Evolutionary conservation across 2,797 vertebrate species (phyloP).

Genomic region (Sebastes paucispinis): DNA sequence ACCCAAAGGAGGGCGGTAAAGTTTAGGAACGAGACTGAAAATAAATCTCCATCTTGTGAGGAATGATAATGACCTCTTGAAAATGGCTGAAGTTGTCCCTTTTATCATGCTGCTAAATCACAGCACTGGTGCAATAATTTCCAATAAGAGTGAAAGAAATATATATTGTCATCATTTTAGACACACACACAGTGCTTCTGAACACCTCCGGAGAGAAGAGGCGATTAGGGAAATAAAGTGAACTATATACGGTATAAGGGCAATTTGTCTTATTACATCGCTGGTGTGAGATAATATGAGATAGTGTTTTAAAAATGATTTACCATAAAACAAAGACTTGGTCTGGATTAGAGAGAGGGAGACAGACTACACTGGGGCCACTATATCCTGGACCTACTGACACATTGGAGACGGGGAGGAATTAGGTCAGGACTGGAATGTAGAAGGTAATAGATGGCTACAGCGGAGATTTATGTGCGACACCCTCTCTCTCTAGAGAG

Average conservation of each 20-base stretch:
- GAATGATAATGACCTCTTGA: constrained; percentile 39
- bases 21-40: constrained; percentile 1
- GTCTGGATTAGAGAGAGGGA: constrained; percentile 47
- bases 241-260: constrained; percentile 24
- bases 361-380: constrained; percentile 40
- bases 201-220: constrained; percentile 10
- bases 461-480: constrained; percentile 73
- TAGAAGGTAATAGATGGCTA: constrained; percentile 76
- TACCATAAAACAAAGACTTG: constrained; percentile 63
- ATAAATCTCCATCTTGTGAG: constrained; percentile 34
- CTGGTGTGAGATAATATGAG: constrained; percentile 60
- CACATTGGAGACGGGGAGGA: constrained; percentile 70
- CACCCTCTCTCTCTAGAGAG: constrained; percentile 65
- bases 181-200: constrained; percentile 11
- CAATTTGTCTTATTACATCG: constrained; percentile 56
- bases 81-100: constrained; percentile 35
- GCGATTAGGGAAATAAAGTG: constrained; percentile 43
- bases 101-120: constrained; percentile 39
- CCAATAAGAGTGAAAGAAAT: constrained; percentile 15
- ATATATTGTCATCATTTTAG: constrained; percentile 23
- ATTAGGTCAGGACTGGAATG: constrained; percentile 72
- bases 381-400: constrained; percentile 74
- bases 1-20: constrained; percentile 1
- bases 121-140: constrained; percentile 32
- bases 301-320: constrained; percentile 56